Conservation (phyloP, 2,888 invertebrate genomes). For the Drosophila subsilvestris region DNA sequence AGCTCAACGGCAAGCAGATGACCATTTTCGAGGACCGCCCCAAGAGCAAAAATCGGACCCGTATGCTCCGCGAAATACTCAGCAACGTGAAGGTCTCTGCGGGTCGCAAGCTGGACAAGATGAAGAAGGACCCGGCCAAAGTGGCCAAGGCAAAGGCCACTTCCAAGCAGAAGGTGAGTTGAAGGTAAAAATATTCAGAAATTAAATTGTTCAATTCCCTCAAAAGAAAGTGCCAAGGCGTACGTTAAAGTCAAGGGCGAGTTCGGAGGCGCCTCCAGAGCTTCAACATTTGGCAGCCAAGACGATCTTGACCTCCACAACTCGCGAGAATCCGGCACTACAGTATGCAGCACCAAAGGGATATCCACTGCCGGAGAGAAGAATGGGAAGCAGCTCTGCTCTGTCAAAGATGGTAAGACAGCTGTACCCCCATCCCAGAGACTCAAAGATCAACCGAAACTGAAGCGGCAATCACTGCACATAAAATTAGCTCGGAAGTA, state of each 20-base stretch:
- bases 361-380: background rate
- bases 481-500: background rate
- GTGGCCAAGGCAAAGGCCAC: conserved; percentile 2
- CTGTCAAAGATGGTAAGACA: background rate
- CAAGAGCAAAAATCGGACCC: conserved; percentile 32
- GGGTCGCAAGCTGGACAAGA: conserved; percentile 22
- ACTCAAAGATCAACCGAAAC: background rate
- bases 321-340: conserved; percentile 57
- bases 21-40: conserved; percentile 47
- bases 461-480: background rate
- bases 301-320: conserved; percentile 42
- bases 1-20: conserved; percentile 64
- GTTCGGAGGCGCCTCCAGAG: too few species aligned
- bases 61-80: conserved; percentile 52
- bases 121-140: conserved; percentile 22
- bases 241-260: too few species aligned
- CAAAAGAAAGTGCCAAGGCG: too few species aligned
- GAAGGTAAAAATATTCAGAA: background rate
- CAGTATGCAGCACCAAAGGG: conserved; percentile 66
- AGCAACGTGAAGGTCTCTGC: conserved; percentile 47
- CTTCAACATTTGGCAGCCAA: conserved; percentile 14
- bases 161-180: conserved; percentile 24
- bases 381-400: background rate
- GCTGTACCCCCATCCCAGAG: background rate
- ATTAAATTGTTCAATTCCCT: background rate